phyloP scores from a whole-genome alignment of 2,888 invertebrate genomes.

The Pharmacophagus antenor region DNA sequence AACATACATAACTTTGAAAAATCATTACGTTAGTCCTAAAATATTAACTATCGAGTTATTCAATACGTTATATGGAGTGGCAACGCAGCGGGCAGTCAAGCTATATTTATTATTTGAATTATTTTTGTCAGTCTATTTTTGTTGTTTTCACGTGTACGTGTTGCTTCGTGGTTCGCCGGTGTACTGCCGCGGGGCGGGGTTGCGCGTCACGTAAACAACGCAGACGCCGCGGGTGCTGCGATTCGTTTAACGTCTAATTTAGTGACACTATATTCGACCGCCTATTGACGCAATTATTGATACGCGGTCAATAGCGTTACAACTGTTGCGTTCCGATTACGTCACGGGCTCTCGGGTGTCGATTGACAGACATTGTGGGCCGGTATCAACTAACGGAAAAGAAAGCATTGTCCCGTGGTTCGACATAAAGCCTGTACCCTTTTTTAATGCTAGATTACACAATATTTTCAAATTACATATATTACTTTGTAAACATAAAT shows the following conservation, averaged over 20 bases:
- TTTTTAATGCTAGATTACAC: too few relatives aligned
- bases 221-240: conserved; percentile 44
- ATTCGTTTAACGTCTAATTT: conserved; percentile 68
- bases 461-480: too few relatives aligned
- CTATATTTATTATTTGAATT: conserved; percentile 19
- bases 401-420: too few relatives aligned
- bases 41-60: neutral
- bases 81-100: conserved; percentile 7
- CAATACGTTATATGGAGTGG: conserved; percentile 13
- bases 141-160: conserved; percentile 53
- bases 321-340: conserved; percentile 34
- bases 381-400: too few relatives aligned
- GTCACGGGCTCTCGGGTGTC: conserved; percentile 28
- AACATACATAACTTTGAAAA: neutral
- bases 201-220: conserved; percentile 63
- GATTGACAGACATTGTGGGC: neutral
- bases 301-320: conserved; percentile 37
- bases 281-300: conserved; percentile 48
- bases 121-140: conserved; percentile 44
- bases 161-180: conserved; percentile 53
- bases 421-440: too few relatives aligned
- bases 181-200: conserved; percentile 58
- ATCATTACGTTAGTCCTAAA: neutral
- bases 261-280: conserved; percentile 59
- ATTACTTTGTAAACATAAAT: too few relatives aligned